Percentiles rank a stretch among this genome's conserved stretches.
Conservation (phyloP, 2,888 invertebrate species). For the Megaustenia siamemsis region DNA sequence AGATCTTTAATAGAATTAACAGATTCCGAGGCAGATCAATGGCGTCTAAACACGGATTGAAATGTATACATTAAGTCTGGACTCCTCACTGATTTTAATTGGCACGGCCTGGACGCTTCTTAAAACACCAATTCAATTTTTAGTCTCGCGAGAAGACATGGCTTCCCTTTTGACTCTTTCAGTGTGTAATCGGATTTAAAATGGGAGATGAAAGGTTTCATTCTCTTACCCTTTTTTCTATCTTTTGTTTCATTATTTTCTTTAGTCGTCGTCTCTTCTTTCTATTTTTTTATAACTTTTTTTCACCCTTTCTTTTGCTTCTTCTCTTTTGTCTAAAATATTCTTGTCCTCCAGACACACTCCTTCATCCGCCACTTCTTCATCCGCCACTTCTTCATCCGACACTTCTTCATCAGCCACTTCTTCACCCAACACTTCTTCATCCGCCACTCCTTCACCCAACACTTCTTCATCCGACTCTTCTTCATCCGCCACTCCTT, state of each 20-base stretch:
- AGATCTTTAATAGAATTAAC: slow-evolving; percentile 28
- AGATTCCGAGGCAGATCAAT: slow-evolving; percentile 9
- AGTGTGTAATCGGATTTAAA: too few species aligned
- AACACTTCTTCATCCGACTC: background rate
- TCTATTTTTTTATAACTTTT: background rate
- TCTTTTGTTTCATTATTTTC: background rate
- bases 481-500: background rate
- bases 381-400: background rate
- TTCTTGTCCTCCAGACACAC: background rate
- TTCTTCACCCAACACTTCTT: background rate
- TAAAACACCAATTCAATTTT: background rate
- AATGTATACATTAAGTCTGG: slow-evolving; percentile 1
- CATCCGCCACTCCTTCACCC: background rate
- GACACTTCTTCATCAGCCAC: background rate
- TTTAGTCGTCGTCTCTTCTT: background rate
- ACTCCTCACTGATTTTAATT: slow-evolving; percentile 11
- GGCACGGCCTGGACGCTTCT: background rate
- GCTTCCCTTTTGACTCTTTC: too few species aligned
- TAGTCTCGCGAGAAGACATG: background rate
- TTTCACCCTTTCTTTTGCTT: background rate
- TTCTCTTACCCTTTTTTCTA: too few species aligned
- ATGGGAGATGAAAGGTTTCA: too few species aligned
- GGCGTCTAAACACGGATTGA: background rate
- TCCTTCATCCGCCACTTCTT: background rate
- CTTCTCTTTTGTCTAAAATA: background rate